phyloP scores from a whole-genome alignment of 2,888 invertebrate species.

The Spodoptera exigua region DNA sequence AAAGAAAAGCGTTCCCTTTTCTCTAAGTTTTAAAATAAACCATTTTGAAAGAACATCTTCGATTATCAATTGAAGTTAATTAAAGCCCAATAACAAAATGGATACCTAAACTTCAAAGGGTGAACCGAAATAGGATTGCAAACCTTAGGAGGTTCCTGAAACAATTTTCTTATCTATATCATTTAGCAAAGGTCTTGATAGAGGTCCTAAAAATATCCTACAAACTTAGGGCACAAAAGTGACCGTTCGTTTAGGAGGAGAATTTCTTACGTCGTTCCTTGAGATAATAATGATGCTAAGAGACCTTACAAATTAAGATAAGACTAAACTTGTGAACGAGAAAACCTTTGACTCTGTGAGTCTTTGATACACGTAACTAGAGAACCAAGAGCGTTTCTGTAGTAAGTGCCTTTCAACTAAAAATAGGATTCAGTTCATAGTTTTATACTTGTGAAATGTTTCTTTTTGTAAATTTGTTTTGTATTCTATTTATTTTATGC shows the following conservation, averaged over 20 bases:
- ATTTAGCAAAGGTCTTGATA: conserved; percentile 3
- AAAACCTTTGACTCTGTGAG: neutral
- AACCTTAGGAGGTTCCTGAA: conserved; percentile 1
- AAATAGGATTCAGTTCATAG: too few species aligned
- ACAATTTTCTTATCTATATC: conserved; percentile 23
- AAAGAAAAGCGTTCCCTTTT: too few species aligned
- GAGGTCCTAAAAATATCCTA: conserved; percentile 29
- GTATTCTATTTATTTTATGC: too few species aligned
- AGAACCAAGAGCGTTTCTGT: neutral
- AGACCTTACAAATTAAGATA: conserved; percentile 25
- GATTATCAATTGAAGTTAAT: too few species aligned
- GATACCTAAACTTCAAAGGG: too few species aligned
- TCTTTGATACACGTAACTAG: neutral
- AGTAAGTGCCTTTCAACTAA: too few species aligned
- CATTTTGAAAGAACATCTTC: too few species aligned
- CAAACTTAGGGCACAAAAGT: conserved; percentile 4
- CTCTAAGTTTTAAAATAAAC: too few species aligned
- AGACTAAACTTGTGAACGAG: conserved; percentile 8
- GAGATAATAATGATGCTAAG: conserved; percentile 14
- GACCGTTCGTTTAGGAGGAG: conserved; percentile 17
- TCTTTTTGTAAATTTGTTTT: too few species aligned
- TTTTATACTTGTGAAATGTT: too few species aligned
- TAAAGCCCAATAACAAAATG: too few species aligned
- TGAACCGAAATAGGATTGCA: conserved; percentile 8
- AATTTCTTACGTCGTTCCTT: conserved; percentile 21